Evolutionary conservation across 2,113 vertebrate genomes (phyloP).

Genomic region (Sminthopsis crassicaudata): DNA sequence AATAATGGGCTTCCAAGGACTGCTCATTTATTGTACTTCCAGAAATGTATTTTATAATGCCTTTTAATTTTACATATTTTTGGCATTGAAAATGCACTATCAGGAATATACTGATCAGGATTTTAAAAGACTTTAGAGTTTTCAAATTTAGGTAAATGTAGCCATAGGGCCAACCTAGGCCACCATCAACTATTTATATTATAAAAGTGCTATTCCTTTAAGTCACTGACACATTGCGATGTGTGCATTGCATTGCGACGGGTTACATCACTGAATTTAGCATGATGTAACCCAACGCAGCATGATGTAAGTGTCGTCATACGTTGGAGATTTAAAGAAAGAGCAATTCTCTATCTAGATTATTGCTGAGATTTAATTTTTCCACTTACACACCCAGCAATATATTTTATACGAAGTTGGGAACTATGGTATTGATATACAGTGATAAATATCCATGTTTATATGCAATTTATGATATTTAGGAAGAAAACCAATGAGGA

Average conservation of each 20-base stretch:
- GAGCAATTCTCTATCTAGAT: slow-evolving; percentile 7
- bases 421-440: accelerated
- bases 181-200: slow-evolving; percentile 37
- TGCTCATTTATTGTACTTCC: neutral
- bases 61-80: slow-evolving; percentile 21
- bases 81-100: neutral
- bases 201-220: slow-evolving; percentile 1
- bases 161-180: slow-evolving; percentile 18
- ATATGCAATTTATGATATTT: accelerated
- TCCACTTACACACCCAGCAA: neutral
- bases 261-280: slow-evolving; percentile 75
- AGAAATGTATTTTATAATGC: neutral
- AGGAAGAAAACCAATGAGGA: neutral
- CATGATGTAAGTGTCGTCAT: slow-evolving; percentile 77
- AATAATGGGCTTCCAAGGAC: neutral
- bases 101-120: neutral
- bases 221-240: slow-evolving; percentile 60
- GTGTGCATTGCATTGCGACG: slow-evolving; percentile 80
- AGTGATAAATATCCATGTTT: neutral
- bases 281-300: slow-evolving; percentile 76
- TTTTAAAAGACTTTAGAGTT: neutral
- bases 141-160: slow-evolving; percentile 22
- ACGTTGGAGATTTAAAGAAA: slow-evolving; percentile 73
- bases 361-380: neutral
- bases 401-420: neutral